These are phyloP conservation scores for Paramormyrops hopkinsi DNA, from an alignment of 2,797 vertebrate species.

Conservation along the genomic window DNA sequence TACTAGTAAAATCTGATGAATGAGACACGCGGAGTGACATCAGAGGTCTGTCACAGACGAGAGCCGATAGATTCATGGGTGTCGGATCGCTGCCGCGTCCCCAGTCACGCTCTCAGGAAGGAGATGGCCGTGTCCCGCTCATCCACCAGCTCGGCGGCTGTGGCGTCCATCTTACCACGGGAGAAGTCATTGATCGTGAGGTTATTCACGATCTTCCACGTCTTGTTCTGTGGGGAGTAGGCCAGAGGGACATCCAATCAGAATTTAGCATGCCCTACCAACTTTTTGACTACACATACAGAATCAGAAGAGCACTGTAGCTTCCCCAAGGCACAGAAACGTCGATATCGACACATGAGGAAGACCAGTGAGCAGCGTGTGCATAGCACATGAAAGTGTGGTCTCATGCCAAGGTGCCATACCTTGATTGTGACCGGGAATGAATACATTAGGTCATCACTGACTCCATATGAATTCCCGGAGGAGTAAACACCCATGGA, in stretches of 20 bases:
- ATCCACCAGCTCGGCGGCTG: constrained; percentile 81
- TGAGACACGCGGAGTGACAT: constrained; percentile 32
- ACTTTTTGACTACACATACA: background rate
- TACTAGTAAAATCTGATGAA: constrained; percentile 33
- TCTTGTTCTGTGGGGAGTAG: constrained; percentile 68
- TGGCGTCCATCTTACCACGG: constrained; percentile 81
- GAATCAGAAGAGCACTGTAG: background rate
- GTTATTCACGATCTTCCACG: constrained; percentile 84
- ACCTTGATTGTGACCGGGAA: constrained; percentile 93
- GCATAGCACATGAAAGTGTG: background rate
- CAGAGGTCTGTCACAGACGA: constrained; percentile 63
- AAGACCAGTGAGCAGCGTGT: background rate
- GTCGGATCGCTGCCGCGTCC: constrained; percentile 36
- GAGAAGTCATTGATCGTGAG: constrained; percentile 85
- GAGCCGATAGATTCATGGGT: constrained; percentile 57
- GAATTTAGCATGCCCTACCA: background rate
- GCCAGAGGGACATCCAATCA: background rate
- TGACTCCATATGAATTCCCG: constrained; percentile 80
- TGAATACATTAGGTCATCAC: constrained; percentile 85
- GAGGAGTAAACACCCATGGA: constrained; percentile 91
- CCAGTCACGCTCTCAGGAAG: constrained; percentile 77
- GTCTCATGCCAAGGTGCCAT: background rate
- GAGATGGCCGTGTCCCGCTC: constrained; percentile 86
- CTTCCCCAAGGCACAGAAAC: background rate
- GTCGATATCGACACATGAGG: background rate